Conservation (phyloP, 2,113 vertebrate genomes). For the Tychaedon coryphoeus region DNA sequence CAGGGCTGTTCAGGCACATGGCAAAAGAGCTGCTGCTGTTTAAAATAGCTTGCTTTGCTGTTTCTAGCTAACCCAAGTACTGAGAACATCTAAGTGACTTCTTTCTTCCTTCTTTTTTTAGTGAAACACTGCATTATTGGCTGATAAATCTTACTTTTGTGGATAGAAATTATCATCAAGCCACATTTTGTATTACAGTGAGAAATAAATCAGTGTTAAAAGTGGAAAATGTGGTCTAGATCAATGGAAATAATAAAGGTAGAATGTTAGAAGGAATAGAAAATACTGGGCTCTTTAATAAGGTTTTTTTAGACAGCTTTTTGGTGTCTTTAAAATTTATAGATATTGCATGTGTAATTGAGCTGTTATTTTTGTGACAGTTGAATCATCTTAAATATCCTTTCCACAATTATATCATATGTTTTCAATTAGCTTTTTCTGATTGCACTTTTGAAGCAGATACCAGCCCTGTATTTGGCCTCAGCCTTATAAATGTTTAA, state of each 20-base stretch:
- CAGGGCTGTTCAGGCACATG: neutral
- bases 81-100: neutral
- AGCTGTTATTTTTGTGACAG: neutral
- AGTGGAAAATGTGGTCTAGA: neutral
- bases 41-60: neutral
- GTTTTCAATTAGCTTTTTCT: neutral
- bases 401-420: neutral
- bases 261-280: neutral
- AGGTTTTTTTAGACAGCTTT: neutral
- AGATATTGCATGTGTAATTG: neutral
- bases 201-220: neutral
- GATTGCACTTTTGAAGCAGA: neutral
- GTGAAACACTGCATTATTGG: neutral
- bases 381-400: neutral
- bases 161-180: accelerated
- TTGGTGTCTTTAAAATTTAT: neutral
- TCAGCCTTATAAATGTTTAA: neutral
- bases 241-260: neutral
- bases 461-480: neutral
- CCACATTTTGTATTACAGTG: neutral
- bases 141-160: neutral
- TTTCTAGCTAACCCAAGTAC: neutral
- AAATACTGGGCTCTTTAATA: neutral
- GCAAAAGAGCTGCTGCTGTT: neutral
- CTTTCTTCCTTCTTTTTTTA: neutral